Percentiles rank a stretch among this genome's conserved stretches.
These are phyloP conservation scores for Microctenopoma steveboyesi DNA, from an alignment of 2,797 vertebrate species.

Conservation along the genomic window DNA sequence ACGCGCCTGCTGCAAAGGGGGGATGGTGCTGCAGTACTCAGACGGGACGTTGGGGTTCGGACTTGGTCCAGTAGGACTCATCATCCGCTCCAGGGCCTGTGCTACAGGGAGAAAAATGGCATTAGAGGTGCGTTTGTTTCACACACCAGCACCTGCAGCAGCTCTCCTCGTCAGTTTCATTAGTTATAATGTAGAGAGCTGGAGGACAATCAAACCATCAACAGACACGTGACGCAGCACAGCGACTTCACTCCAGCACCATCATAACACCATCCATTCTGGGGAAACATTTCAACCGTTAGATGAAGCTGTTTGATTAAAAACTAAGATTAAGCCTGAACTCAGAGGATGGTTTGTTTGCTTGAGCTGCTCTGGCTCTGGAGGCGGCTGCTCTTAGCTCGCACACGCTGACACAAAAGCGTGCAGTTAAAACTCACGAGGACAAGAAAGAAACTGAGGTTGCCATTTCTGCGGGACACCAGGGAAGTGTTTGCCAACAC, in stretches of 20 bases:
- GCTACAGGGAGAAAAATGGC: conserved; percentile 65
- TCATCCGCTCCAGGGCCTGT: conserved; percentile 95
- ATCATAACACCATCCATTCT: too few relatives aligned
- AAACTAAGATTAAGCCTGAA: too few relatives aligned
- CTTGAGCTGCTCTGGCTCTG: too few relatives aligned
- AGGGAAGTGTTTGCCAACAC: background rate
- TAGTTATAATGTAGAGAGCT: too few relatives aligned
- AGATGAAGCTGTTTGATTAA: too few relatives aligned
- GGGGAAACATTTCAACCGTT: too few relatives aligned
- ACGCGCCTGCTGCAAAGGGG: conserved; percentile 87
- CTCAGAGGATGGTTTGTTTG: too few relatives aligned
- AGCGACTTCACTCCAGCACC: too few relatives aligned
- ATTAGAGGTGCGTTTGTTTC: background rate
- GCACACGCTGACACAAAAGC: background rate
- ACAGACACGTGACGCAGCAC: too few relatives aligned
- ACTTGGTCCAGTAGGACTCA: conserved; percentile 90
- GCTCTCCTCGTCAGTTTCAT: too few relatives aligned
- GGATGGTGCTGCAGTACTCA: conserved; percentile 85
- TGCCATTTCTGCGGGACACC: background rate
- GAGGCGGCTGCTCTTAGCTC: background rate
- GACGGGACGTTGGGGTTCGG: conserved; percentile 87
- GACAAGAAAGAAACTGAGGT: background rate
- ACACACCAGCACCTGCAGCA: background rate
- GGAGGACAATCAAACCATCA: too few relatives aligned
- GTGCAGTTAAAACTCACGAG: too few relatives aligned